Evolutionary conservation across 2,113 vertebrate species (phyloP).

Genomic region (Scatophagus argus): DNA sequence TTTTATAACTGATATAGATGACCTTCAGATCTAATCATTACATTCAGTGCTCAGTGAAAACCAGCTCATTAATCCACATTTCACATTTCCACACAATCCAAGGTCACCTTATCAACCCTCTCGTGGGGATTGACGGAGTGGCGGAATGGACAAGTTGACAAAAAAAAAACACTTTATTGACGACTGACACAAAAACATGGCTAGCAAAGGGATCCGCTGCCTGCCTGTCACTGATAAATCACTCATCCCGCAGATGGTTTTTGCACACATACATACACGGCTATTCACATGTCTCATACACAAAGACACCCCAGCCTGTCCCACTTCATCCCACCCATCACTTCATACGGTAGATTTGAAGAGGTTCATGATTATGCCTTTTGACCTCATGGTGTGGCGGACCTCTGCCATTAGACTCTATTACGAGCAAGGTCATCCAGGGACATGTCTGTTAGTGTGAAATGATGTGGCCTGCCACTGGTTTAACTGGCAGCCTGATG

Average conservation of each 20-base stretch:
- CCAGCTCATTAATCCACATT: slow-evolving; percentile 48
- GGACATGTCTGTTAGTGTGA: slow-evolving; percentile 65
- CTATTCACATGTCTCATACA: background rate
- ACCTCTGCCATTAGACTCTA: slow-evolving; percentile 66
- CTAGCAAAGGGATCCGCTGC: slow-evolving; percentile 30
- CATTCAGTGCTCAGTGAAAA: slow-evolving; percentile 25
- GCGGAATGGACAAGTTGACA: slow-evolving; percentile 25
- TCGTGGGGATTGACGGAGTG: slow-evolving; percentile 1
- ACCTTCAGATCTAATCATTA: slow-evolving; percentile 49
- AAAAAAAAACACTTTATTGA: slow-evolving; percentile 53
- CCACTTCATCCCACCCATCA: background rate
- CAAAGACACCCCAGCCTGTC: background rate
- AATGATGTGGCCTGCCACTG: slow-evolving; percentile 67
- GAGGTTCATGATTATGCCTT: slow-evolving; percentile 52
- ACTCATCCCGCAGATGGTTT: slow-evolving; percentile 4
- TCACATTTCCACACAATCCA: slow-evolving; percentile 44
- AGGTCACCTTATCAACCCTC: slow-evolving; percentile 55
- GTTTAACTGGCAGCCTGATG: slow-evolving; percentile 73
- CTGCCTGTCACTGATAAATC: slow-evolving; percentile 65
- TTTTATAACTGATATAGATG: slow-evolving; percentile 14
- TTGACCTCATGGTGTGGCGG: slow-evolving; percentile 52
- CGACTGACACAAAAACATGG: slow-evolving; percentile 26
- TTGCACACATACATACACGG: background rate
- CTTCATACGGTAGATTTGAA: slow-evolving; percentile 30
- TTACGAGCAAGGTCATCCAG: slow-evolving; percentile 78